A percentile compares a stretch with the other conserved stretches of the same genome.
These are phyloP conservation scores for Chaetogeoica ovagalla DNA, from an alignment of 2,888 invertebrate genomes.

Conservation along the genomic window DNA sequence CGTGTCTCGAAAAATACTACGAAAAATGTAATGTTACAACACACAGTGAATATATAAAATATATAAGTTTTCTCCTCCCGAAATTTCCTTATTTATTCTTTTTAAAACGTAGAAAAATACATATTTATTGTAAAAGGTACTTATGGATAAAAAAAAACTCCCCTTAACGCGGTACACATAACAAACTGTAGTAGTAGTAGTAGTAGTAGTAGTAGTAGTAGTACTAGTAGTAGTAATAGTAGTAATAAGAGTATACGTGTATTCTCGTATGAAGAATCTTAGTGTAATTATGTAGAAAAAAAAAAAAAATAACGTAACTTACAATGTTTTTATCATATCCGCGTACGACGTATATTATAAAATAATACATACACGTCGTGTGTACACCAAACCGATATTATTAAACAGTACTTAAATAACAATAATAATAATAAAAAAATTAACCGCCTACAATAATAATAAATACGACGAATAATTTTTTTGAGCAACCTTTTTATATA, in stretches of 20 bases:
- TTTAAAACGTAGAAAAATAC: slow-evolving; percentile 3
- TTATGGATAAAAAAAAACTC: slow-evolving; percentile 10
- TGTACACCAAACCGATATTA: not conserved
- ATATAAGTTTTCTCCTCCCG: not conserved
- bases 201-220: too few species aligned
- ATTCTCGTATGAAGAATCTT: too few species aligned
- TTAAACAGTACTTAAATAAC: too few species aligned
- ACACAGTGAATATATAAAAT: not conserved
- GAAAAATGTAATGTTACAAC: not conserved
- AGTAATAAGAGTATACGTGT: too few species aligned
- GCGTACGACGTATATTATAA: too few species aligned
- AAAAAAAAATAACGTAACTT: too few species aligned
- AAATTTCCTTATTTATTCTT: not conserved
- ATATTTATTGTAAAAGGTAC: not conserved
- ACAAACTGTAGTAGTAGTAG: too few species aligned
- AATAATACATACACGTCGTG: too few species aligned
- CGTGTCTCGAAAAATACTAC: not conserved
- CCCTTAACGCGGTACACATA: not conserved
- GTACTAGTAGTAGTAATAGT: too few species aligned
- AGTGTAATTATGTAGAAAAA: too few species aligned
- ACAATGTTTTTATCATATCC: not conserved
- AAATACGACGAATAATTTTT: slow-evolving; percentile 1
- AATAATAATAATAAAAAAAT: too few species aligned
- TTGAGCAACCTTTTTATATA: slow-evolving; percentile 30
- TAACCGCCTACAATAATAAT: not conserved